These are phyloP conservation scores for Kradibia gibbosae DNA, from an alignment of 1,140 invertebrate species.

Conservation along the genomic window DNA sequence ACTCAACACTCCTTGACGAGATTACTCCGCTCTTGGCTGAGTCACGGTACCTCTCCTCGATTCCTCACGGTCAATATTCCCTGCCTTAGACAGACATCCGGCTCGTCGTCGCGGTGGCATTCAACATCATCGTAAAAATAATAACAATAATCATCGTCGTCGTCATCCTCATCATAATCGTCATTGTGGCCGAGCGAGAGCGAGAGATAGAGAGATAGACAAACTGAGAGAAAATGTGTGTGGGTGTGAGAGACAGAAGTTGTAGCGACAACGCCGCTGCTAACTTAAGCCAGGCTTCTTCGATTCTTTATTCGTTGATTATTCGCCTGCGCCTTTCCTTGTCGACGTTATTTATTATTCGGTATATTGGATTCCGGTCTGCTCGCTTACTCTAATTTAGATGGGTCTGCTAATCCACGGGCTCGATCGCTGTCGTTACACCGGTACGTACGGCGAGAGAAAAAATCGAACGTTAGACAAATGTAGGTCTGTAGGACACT, in stretches of 20 bases:
- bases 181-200: too few species aligned
- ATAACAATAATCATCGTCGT: slow-evolving; percentile 42
- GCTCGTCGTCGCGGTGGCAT: not conserved
- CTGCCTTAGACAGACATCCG: not conserved
- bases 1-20: slow-evolving; percentile 2
- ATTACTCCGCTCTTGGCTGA: slow-evolving; percentile 43
- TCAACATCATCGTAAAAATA: too few species aligned
- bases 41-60: slow-evolving; percentile 45
- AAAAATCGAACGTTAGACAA: slow-evolving; percentile 76
- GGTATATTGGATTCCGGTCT: not conserved
- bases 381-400: not conserved
- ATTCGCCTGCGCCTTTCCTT: not conserved
- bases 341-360: not conserved
- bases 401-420: not conserved
- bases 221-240: too few species aligned
- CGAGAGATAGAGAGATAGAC: too few species aligned
- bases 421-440: not conserved
- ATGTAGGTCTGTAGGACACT: slow-evolving; percentile 82
- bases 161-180: too few species aligned
- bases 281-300: slow-evolving; percentile 37
- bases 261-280: slow-evolving; percentile 51
- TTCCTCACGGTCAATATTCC: slow-evolving; percentile 46
- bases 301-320: slow-evolving; percentile 12
- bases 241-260: slow-evolving; percentile 47
- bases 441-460: slow-evolving; percentile 44